A percentile compares a stretch with the other conserved stretches of the same genome.
Conservation (phyloP, 2,888 invertebrate genomes). For the Gonocerus acuteangulatus region DNA sequence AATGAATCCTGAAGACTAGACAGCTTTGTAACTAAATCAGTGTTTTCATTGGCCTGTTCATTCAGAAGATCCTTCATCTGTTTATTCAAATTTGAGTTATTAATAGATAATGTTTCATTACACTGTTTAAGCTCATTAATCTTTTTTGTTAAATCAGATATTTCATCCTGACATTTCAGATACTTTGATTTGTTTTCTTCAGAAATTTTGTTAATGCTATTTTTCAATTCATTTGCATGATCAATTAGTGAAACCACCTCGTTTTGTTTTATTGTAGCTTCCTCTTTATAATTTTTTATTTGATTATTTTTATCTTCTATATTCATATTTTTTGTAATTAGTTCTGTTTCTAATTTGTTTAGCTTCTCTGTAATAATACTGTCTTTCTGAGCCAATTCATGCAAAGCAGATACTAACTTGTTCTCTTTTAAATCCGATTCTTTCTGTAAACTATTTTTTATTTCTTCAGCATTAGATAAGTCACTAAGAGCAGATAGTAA, state of each 20-base stretch:
- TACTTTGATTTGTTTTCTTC: conserved; percentile 1
- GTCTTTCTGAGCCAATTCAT: background rate
- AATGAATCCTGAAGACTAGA: conserved; percentile 1
- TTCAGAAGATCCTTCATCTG: conserved; percentile 12
- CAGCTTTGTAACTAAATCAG: background rate
- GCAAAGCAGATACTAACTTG: background rate
- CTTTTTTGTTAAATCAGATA: conserved; percentile 1
- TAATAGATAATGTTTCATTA: conserved; percentile 30
- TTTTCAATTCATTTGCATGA: conserved; percentile 2
- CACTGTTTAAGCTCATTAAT: conserved; percentile 41
- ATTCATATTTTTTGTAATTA: background rate
- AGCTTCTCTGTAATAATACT: background rate
- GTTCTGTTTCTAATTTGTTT: background rate
- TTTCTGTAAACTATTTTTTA: background rate
- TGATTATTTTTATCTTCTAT: background rate
- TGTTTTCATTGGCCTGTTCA: conserved; percentile 17
- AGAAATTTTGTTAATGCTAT: background rate
- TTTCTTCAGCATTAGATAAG: background rate
- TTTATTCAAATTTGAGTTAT: conserved; percentile 15
- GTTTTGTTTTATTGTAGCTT: background rate
- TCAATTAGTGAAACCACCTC: background rate
- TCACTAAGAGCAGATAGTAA: background rate
- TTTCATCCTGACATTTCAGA: conserved; percentile 2
- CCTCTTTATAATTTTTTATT: conserved; percentile 2
- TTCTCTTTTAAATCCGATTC: conserved; percentile 1